phyloP scores from a whole-genome alignment of 2,113 vertebrate species.

The Carettochelys insculpta region DNA sequence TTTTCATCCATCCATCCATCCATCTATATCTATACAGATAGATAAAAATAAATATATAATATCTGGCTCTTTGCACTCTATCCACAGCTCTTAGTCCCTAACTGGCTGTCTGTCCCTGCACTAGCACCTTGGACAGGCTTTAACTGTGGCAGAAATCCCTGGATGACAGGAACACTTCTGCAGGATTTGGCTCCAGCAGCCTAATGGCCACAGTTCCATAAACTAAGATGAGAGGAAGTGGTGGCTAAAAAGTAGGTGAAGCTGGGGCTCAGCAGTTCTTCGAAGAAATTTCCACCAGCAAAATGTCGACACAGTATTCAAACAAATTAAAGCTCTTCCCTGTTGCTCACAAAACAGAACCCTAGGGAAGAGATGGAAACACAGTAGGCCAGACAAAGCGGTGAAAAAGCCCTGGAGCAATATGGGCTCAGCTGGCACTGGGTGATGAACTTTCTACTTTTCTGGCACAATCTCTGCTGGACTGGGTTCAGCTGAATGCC shows the following conservation, averaged over 20 bases:
- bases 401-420: not conserved
- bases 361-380: not conserved
- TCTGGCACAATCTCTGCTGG: not conserved
- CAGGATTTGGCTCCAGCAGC: not conserved
- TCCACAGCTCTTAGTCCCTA: too few relatives aligned
- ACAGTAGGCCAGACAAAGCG: not conserved
- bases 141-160: not conserved
- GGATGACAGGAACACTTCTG: not conserved
- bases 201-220: rapidly evolving
- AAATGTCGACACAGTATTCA: not conserved
- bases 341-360: not conserved
- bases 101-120: too few relatives aligned
- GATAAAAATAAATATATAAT: too few relatives aligned
- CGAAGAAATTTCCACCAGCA: not conserved
- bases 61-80: too few relatives aligned
- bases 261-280: not conserved
- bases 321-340: slow-evolving; percentile 5
- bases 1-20: too few relatives aligned
- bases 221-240: not conserved
- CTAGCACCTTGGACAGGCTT: not conserved
- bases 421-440: not conserved
- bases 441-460: not conserved
- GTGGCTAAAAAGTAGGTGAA: not conserved
- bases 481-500: rapidly evolving
- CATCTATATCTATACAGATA: too few relatives aligned